Evolutionary conservation across 2,797 vertebrate genomes (phyloP), one percentile per base, ranked within the genome.

Genomic region (Amblyopsis hoosieri): DNA sequence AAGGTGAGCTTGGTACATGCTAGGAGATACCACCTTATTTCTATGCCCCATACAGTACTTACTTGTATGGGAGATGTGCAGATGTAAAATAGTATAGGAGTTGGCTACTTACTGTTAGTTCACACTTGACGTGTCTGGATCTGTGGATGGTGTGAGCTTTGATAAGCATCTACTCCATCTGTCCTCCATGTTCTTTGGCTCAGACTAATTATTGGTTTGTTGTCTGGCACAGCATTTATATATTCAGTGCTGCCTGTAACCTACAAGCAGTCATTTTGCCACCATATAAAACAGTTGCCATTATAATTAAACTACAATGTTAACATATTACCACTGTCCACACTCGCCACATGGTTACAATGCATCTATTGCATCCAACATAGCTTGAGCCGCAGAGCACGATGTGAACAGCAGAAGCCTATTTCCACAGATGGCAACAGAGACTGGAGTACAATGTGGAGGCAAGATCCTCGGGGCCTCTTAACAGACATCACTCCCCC

Each of bases 1-100:
- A 62, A 64, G 45, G 50, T 72, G 57, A 67, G 67, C 76, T 15
- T 69, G 73, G 76, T 80, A 82, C 83, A 85, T 37, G 23, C 23
- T 23, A 74, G 73, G 78, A 85, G 71, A 76, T 78, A 74, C 63
- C 76, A 67, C 71, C 72, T 82, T 81, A 67, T 82, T 82, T 83
- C 79, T 81, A 66, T 60, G 76, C 62, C 64, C 64, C 68, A 49
- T 91, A 23, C 23, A 3, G 23, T 23, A 90, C 91, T 90, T 90
- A 86, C 80, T 85, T 86, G 54, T 64, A 63, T 13, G 12, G 4
- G 45, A 46, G 62, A 23, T 23, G 23, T 23, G 23, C 23, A 23
- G 23, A 23, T 23, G 23, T 23, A 23, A 23, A 23, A 0, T 3
- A 9, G 4, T 6, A 29, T 13, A 45, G 9, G 6, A 49, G 6